These are phyloP conservation scores for Pristis pectinata DNA, from an alignment of 2,797 vertebrate genomes.

Conservation along the genomic window DNA sequence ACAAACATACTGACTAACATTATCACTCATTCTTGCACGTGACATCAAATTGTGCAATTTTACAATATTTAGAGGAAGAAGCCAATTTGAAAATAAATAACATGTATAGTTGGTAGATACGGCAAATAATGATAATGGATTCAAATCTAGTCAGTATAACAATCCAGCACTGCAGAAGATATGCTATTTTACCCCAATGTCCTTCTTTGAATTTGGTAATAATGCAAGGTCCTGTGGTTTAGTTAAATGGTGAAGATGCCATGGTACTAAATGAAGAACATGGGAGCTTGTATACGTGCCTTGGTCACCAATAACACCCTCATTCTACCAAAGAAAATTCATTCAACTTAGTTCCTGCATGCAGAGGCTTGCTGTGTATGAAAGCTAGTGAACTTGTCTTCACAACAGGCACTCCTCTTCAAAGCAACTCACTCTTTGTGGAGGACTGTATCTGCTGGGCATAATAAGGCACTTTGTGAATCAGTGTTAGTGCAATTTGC, in stretches of 20 bases:
- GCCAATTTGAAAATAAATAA: background rate
- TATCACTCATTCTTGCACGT: background rate
- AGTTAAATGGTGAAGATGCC: background rate
- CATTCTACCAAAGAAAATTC: background rate
- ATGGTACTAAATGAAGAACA: background rate
- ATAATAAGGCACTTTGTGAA: background rate
- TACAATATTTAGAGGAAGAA: background rate
- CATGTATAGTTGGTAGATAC: background rate
- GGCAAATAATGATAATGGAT: background rate
- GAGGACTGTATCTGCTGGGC: background rate
- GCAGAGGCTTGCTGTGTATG: background rate
- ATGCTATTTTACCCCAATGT: too few species aligned
- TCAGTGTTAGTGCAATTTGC: background rate
- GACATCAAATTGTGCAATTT: background rate
- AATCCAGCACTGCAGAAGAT: background rate
- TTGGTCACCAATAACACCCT: background rate
- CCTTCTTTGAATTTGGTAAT: background rate
- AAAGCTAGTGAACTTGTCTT: background rate
- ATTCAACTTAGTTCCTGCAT: background rate
- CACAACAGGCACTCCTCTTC: background rate
- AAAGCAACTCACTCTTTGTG: background rate
- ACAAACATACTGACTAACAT: background rate
- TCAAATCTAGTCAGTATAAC: background rate
- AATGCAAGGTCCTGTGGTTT: background rate
- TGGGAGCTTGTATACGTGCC: too few species aligned